Percentiles rank a stretch among this genome's conserved stretches.
Conservation (phyloP, 2,888 invertebrate species). For the Lasioglossum oenotherae region DNA sequence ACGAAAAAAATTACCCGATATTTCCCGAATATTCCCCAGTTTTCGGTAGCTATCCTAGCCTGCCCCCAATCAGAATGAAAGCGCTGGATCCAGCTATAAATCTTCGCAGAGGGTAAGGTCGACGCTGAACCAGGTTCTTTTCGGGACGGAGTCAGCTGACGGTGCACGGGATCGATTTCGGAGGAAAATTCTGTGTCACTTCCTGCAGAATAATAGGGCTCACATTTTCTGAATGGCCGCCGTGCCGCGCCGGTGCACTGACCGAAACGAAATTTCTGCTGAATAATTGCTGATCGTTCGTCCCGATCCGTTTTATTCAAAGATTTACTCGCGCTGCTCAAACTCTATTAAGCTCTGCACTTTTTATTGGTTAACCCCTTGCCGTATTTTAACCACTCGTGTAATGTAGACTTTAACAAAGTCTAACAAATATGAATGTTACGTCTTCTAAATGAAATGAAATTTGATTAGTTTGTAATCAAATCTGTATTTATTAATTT, state of each 20-base stretch:
- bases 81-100: constrained; percentile 2
- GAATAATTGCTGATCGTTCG: constrained; percentile 3
- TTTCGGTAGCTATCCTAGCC: constrained; percentile 6
- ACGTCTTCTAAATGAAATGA: no score
- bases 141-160: not conserved
- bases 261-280: not conserved
- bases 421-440: no score
- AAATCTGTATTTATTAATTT: no score
- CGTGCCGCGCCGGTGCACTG: not conserved
- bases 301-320: not conserved
- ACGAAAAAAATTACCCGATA: constrained; percentile 27
- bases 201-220: not conserved
- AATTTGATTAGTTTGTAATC: no score
- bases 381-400: no score
- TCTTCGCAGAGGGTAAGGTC: not conserved
- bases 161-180: constrained; percentile 4
- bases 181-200: constrained; percentile 3
- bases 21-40: constrained; percentile 19
- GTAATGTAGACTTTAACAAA: no score
- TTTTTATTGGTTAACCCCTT: not conserved
- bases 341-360: not conserved
- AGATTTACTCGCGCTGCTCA: not conserved
- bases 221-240: not conserved
- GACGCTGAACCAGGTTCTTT: not conserved
- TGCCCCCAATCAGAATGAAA: constrained; percentile 25